phyloP scores from a whole-genome alignment of 2,888 invertebrate species.

The Anaspis maculata region DNA sequence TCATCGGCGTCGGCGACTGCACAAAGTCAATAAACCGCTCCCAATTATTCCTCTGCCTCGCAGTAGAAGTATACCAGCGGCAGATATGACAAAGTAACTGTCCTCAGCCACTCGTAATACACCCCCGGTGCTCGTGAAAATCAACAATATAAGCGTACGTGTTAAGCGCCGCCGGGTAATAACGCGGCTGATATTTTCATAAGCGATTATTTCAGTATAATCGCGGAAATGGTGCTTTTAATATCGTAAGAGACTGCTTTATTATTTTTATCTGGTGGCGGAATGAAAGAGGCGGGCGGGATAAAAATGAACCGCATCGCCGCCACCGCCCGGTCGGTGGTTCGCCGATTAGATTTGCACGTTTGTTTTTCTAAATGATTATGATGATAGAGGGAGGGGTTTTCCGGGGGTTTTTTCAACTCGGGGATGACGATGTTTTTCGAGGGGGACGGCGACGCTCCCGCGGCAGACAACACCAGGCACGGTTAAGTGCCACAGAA shows the following conservation, averaged over 20 bases:
- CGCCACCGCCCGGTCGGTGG: no score
- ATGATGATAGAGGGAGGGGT: no score
- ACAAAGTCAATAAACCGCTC: no score
- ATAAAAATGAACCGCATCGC: conserved; percentile 34
- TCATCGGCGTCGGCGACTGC: no score
- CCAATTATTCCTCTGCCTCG: no score
- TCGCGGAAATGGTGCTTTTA: conserved; percentile 36
- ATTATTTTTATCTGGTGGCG: conserved; percentile 37
- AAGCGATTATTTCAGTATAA: conserved; percentile 39
- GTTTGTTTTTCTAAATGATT: conserved; percentile 21
- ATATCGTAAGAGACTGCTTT: conserved; percentile 38
- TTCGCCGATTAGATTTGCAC: conserved; percentile 26
- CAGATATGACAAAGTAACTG: conserved; percentile 12
- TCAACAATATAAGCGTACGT: conserved; percentile 21
- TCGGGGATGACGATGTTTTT: no score
- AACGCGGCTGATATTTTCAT: conserved; percentile 37
- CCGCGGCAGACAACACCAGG: no score
- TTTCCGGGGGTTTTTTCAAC: no score
- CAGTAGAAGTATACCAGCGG: no score
- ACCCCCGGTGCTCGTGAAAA: conserved; percentile 9
- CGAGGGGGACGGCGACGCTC: no score
- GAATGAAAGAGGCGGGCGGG: conserved; percentile 19
- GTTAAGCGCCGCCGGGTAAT: conserved; percentile 29
- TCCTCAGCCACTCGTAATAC: conserved; percentile 5
- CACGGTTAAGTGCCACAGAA: no score